Evolutionary conservation across 2,797 vertebrate species (phyloP).

Genomic region (Cuculus canorus): DNA sequence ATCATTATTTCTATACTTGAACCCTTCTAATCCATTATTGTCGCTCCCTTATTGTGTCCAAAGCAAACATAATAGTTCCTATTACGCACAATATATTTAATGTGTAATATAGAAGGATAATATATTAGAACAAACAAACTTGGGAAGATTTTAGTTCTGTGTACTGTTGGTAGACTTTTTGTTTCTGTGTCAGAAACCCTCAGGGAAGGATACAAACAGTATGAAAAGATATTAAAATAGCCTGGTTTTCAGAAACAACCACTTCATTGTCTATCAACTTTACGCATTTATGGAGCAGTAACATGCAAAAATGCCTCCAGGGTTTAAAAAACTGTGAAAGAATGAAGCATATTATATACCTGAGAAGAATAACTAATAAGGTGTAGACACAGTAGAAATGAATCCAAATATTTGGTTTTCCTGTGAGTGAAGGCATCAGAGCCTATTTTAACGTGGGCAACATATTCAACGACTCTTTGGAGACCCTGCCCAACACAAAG

Average conservation of each 20-base stretch:
- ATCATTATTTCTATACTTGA: background rate
- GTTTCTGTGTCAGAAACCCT: slow-evolving; percentile 13
- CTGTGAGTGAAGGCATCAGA: background rate
- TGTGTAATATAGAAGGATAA: background rate
- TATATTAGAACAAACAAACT: background rate
- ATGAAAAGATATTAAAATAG: slow-evolving; percentile 30
- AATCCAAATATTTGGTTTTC: slow-evolving; percentile 49
- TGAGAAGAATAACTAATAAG: slow-evolving; percentile 52
- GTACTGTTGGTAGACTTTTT: background rate
- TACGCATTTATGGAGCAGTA: slow-evolving; percentile 2
- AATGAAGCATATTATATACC: background rate
- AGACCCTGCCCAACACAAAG: background rate
- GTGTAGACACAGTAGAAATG: background rate
- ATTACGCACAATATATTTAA: background rate
- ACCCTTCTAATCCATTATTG: background rate
- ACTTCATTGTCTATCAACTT: slow-evolving; percentile 38
- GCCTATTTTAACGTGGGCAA: background rate
- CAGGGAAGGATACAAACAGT: background rate
- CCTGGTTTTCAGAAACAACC: slow-evolving; percentile 24
- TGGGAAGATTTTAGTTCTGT: background rate
- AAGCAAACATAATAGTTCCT: background rate
- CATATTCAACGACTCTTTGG: background rate
- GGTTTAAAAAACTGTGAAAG: background rate
- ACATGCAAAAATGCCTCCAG: background rate
- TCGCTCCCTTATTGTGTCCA: rapidly evolving